Conservation (phyloP, 2,888 invertebrate genomes). For the Thelaira solivaga region DNA sequence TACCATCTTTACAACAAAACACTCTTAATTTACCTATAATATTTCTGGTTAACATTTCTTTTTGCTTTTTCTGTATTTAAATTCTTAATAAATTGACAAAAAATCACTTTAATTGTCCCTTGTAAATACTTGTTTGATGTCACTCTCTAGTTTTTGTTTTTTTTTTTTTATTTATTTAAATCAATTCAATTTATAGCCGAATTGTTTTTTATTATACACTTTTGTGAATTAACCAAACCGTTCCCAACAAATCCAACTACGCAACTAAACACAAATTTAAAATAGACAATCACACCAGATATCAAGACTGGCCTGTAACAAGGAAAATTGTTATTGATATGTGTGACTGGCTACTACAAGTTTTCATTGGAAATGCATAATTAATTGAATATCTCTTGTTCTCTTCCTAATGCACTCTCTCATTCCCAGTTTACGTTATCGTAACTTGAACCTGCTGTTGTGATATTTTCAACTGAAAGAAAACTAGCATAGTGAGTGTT, state of each 20-base stretch:
- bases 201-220: background rate
- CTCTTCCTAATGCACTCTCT: background rate
- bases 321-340: conserved; percentile 41
- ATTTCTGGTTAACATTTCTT: background rate
- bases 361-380: conserved; percentile 2
- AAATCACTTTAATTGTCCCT: too few species aligned
- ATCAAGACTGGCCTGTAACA: conserved; percentile 7
- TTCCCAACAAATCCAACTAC: conserved; percentile 22
- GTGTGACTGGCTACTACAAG: conserved; percentile 6
- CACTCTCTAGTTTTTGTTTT: conserved; percentile 6
- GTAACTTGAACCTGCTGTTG: conserved; percentile 27
- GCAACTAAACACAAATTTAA: conserved; percentile 46
- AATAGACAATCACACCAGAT: conserved; percentile 9
- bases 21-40: too few species aligned
- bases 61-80: background rate
- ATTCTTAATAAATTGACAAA: background rate
- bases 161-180: background rate
- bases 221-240: conserved; percentile 15
- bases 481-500: background rate
- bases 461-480: conserved; percentile 16
- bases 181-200: background rate
- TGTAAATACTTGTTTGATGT: background rate
- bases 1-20: too few species aligned
- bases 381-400: background rate
- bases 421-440: background rate